Evolutionary conservation across 2,888 invertebrate species (phyloP), one percentile per base, ranked within the genome.

Genomic region (Malacosoma neustria): DNA sequence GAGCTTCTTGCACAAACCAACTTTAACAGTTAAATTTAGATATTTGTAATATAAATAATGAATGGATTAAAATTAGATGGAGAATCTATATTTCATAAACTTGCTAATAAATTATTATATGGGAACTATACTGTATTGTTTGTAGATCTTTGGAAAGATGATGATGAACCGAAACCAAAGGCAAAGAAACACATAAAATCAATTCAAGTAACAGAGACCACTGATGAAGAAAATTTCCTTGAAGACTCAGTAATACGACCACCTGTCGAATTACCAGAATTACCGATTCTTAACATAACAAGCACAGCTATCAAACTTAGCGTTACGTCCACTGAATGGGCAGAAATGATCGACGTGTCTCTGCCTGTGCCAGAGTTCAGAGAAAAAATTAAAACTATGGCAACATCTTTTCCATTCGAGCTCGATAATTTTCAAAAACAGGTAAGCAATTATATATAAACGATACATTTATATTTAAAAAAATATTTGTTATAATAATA

Each of bases 361-460:
- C 88, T 90, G 36, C 94, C 96, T 0, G 92, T 97, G 1, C 87
- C 86, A 1, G 92, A 97, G 66, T 97, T 97, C 59, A 87, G 91
- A 34, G 89, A 94, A 50, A 89, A 88, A 57, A 90, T 97, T 40
- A 94, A 94, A 3, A 90, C 93, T 42, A 93, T 95, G 82, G 98
- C 98, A 0, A 91, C 93, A 59, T 89, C 88, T 41, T 97, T 92
- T 75, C 92, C 93, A 1, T 99, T 99, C 76, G 95, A 97, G 58
- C 85, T 99, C 59, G 99, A 99, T 73, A 94, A 91, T 13, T 99
- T 99, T 68, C 99, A 99, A 69, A 98, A 99, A 77, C 94, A 95
- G 76, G 89, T 88, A 59, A 11, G 11, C 9, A 14, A 14, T 12
- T n/a, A n/a, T n/a, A n/a, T n/a, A n/a, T n/a, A n/a, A n/a, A n/a